Percentiles rank a stretch among this genome's conserved stretches.
Evolutionary conservation across 2,113 vertebrate species (phyloP).

Genomic region (Hippocampus barbouri): DNA sequence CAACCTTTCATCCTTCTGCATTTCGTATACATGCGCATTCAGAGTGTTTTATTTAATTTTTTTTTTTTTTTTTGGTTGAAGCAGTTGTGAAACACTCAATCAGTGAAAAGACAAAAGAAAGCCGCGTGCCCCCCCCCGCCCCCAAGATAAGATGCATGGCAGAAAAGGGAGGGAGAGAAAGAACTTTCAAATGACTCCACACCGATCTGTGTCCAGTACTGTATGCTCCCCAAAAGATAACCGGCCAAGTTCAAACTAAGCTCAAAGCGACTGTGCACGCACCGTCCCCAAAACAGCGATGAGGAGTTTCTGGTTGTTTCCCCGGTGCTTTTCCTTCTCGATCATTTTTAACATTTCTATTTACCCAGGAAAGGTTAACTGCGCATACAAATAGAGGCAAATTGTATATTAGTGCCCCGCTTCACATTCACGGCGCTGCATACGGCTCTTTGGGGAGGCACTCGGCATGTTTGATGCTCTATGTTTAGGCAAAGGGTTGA

Average conservation of each 20-base stretch:
- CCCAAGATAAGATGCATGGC: constrained; percentile 52
- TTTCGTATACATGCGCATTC: neutral
- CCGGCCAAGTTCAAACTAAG: constrained; percentile 38
- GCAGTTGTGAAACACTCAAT: constrained; percentile 32
- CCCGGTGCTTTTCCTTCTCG: constrained; percentile 13
- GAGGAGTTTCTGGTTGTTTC: constrained; percentile 22
- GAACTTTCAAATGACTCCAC: constrained; percentile 44
- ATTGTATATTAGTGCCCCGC: constrained; percentile 4
- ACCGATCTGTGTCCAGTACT: constrained; percentile 33
- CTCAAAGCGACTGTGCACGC: constrained; percentile 34
- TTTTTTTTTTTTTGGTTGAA: neutral
- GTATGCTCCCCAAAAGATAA: constrained; percentile 49
- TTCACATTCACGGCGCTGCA: constrained; percentile 33
- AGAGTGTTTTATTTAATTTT: neutral
- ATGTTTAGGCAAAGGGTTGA: neutral
- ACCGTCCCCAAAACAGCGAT: neutral
- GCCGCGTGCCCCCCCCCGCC: constrained; percentile 43
- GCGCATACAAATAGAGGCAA: constrained; percentile 29
- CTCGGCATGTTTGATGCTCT: constrained; percentile 22
- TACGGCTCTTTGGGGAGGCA: constrained; percentile 35
- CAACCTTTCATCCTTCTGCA: too few relatives aligned
- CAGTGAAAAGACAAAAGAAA: constrained; percentile 32
- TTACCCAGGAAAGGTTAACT: constrained; percentile 43
- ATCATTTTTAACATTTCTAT: constrained; percentile 48
- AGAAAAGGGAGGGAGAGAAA: constrained; percentile 20